phyloP scores from a whole-genome alignment of 2,888 invertebrate genomes.

The Epicampocera succincta region DNA sequence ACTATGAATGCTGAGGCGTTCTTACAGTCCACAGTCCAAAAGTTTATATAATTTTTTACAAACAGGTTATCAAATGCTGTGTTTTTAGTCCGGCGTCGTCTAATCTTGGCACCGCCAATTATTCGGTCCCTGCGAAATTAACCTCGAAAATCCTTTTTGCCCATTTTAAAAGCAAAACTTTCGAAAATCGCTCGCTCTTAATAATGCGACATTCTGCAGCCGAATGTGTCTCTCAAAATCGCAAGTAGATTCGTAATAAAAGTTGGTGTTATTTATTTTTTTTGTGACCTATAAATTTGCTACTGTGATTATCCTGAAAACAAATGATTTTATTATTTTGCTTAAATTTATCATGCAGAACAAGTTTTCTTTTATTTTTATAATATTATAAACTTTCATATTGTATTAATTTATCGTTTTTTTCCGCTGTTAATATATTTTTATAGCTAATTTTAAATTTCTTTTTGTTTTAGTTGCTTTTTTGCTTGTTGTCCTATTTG shows the following conservation, averaged over 20 bases:
- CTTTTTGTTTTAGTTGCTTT: neutral
- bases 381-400: constrained; percentile 25
- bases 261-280: neutral
- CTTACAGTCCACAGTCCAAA: no score
- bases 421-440: constrained; percentile 25
- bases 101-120: no score
- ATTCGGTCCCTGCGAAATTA: no score
- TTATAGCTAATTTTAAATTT: constrained; percentile 11
- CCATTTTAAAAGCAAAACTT: no score
- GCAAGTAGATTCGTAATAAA: neutral
- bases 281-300: neutral
- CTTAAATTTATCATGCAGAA: constrained; percentile 68
- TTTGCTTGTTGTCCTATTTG: neutral
- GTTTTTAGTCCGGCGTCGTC: no score
- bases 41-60: no score
- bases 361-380: constrained; percentile 42
- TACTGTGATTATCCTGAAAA: constrained; percentile 30
- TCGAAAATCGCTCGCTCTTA: no score
- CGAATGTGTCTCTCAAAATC: no score
- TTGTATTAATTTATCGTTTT: neutral
- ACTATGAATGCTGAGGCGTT: no score
- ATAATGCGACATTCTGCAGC: no score
- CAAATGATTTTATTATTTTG: constrained; percentile 9
- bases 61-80: no score
- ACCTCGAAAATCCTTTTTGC: no score